Conservation (phyloP, 1,140 invertebrate genomes). For the Cydia strobilella region DNA sequence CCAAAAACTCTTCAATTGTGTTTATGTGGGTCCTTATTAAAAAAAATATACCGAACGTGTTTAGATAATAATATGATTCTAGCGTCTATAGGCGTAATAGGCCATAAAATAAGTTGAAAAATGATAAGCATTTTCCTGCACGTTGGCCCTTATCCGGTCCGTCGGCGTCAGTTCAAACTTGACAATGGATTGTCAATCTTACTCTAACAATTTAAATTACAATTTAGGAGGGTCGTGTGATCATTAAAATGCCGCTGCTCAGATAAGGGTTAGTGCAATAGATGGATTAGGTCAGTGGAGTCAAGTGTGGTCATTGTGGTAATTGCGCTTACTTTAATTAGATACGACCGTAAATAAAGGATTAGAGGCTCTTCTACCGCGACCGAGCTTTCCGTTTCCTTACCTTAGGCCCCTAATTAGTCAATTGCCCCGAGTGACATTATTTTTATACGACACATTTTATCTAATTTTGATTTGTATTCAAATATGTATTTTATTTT, state of each 20-base stretch:
- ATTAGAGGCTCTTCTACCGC: too few species aligned
- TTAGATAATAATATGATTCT: neutral
- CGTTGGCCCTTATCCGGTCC: conserved; percentile 1
- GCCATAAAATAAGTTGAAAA: conserved; percentile 2
- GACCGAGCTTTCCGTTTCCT: too few species aligned
- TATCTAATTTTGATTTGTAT: too few species aligned
- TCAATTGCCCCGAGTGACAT: too few species aligned
- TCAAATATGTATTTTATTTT: too few species aligned
- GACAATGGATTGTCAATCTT: neutral
- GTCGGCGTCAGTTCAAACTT: neutral
- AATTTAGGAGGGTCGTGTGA: neutral
- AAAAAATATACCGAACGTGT: too few species aligned
- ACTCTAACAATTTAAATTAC: neutral
- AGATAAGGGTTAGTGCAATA: neutral
- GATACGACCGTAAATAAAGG: too few species aligned
- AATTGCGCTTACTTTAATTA: too few species aligned
- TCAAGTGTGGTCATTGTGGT: too few species aligned
- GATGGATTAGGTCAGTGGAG: neutral
- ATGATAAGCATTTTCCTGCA: conserved; percentile 7
- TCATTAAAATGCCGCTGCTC: neutral
- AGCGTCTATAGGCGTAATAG: neutral
- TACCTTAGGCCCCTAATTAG: too few species aligned
- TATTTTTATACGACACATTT: too few species aligned
- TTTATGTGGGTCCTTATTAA: neutral
- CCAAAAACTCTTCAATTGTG: neutral